These are phyloP conservation scores for Caranx melampygus DNA, from an alignment of 2,113 vertebrate species.

Conservation along the genomic window DNA sequence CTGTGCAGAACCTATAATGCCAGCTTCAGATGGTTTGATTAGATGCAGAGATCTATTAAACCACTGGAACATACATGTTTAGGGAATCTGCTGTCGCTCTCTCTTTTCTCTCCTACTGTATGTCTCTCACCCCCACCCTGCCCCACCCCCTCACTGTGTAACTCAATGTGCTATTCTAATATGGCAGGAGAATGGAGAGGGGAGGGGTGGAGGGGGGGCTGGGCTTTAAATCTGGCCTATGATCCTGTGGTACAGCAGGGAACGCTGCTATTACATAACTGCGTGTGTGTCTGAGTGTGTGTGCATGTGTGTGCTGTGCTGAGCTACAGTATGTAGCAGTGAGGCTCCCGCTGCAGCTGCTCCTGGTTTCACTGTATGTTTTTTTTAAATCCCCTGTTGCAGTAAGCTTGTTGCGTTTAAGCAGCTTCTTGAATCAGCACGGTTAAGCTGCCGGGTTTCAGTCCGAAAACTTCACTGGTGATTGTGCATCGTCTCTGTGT, in stretches of 20 bases:
- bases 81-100: neutral
- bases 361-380: slow-evolving; percentile 54
- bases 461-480: slow-evolving; percentile 16
- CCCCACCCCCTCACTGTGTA: slow-evolving; percentile 33
- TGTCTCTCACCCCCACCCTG: neutral
- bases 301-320: slow-evolving; percentile 29
- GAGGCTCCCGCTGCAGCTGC: slow-evolving; percentile 59
- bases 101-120: neutral
- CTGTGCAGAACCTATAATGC: neutral
- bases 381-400: slow-evolving; percentile 52
- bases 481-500: neutral
- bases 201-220: slow-evolving; percentile 38
- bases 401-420: slow-evolving; percentile 53
- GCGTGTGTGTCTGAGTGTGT: slow-evolving; percentile 38
- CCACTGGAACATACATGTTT: neutral
- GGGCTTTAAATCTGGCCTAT: slow-evolving; percentile 71
- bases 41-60: neutral
- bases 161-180: slow-evolving; percentile 70
- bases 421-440: slow-evolving; percentile 44
- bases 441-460: slow-evolving; percentile 27
- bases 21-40: neutral
- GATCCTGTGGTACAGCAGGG: slow-evolving; percentile 68
- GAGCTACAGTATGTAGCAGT: slow-evolving; percentile 43
- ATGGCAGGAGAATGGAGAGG: slow-evolving; percentile 40
- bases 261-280: slow-evolving; percentile 73